Base-by-base conservation (phyloP, 2,888 invertebrate species). In the Ptilodon capucinus region DNA sequence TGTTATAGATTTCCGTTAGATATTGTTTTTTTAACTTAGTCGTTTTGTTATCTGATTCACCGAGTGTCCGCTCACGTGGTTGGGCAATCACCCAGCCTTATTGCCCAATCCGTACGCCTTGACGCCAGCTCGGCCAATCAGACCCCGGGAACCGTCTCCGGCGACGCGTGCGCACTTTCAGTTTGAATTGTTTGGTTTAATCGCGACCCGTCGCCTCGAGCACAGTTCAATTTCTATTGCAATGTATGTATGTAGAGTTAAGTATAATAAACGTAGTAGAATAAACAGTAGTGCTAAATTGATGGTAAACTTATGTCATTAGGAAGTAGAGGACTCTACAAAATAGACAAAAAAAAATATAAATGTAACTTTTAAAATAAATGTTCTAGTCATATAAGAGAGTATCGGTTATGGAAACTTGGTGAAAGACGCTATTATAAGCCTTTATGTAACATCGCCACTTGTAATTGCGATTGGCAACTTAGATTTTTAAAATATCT, bases 11-110 rank as follows among this genome's bases (percentile, higher is more conserved):
- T 65, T 68, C 57, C 39, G 42, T 69, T 58, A 58, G 4, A 13
- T 21, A 47, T 59, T 54, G 54, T 52, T 64, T 58, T 55, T 28
- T 53, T 48, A 34, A 64, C 60, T 63, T 53, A 65, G 44, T 43
- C 65, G 76, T 70, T 77, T 51, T 55, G 73, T 76, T 72, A 61
- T 86, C 86, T 88, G 86, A 82, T 81, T 78, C 72, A 71, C 59
- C 72, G 83, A 81, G 90, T 80, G 90, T 90, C 90, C 92, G 92
- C 92, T 87, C 88, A 85, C 92, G 88, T 91, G 93, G 93, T 94
- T 93, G 93, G 93, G 91, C 93, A 93, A 93, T 91, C 86, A 90
- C 94, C 94, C 94, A 94, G 94, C 94, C 94, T 94, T 93, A 93
- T 93, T 92, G 92, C 90, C 92, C 92, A 93, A 94, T 93, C 92